Percentiles rank a stretch among this genome's conserved stretches.
Evolutionary conservation across 2,113 vertebrate genomes (phyloP).

Genomic region (Protobothrops flavoviridis): DNA sequence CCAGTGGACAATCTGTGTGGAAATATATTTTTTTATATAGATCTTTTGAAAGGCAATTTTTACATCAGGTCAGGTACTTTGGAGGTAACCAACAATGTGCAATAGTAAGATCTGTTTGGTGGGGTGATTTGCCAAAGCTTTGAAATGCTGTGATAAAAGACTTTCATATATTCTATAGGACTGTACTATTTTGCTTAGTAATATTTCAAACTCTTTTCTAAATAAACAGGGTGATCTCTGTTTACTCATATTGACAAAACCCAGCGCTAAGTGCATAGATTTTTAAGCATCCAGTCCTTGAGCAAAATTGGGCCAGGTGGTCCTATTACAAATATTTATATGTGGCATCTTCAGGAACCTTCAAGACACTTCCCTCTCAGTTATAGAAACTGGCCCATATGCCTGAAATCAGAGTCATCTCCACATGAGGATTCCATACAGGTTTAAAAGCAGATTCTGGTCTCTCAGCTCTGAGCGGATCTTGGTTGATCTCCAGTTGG

Average conservation of each 20-base stretch:
- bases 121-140: neutral
- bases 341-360: neutral
- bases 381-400: neutral
- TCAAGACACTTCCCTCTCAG: neutral
- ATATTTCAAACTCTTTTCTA: neutral
- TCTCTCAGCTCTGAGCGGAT: neutral
- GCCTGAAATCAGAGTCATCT: neutral
- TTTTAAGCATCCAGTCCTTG: neutral
- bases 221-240: no score
- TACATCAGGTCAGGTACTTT: neutral
- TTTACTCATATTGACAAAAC: neutral
- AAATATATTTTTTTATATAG: neutral
- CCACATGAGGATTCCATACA: neutral
- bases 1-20: slow-evolving; percentile 1
- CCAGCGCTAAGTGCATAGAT: neutral
- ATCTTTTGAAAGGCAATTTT: accelerated
- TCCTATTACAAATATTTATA: neutral
- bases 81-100: neutral
- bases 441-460: neutral
- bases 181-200: neutral
- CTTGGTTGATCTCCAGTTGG: neutral
- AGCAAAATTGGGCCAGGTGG: neutral
- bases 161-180: neutral
- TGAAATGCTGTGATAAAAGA: neutral
- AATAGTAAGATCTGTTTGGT: neutral